phyloP scores from a whole-genome alignment of 2,113 vertebrate species.

The Mesocricetus auratus region DNA sequence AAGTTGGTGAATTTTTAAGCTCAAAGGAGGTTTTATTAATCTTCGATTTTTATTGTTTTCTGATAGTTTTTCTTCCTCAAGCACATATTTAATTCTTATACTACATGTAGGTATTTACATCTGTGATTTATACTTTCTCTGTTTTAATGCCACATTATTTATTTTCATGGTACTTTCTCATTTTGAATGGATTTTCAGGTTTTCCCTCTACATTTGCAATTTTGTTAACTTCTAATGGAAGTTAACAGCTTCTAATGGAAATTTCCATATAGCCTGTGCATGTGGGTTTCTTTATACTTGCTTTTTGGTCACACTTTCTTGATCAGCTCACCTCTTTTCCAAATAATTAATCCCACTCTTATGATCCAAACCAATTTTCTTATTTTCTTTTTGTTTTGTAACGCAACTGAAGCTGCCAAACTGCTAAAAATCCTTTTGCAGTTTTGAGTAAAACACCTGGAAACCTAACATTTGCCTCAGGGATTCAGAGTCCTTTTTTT shows the following conservation, averaged over 20 bases:
- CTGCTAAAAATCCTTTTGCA: background rate
- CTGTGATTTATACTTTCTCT: background rate
- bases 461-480: background rate
- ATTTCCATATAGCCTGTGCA: background rate
- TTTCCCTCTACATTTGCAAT: background rate
- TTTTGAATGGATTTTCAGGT: background rate
- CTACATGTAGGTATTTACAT: background rate
- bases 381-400: constrained; percentile 15
- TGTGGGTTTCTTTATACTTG: background rate
- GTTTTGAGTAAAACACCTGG: background rate
- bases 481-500: background rate
- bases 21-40: background rate
- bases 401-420: background rate
- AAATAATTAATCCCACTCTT: background rate
- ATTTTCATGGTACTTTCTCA: background rate
- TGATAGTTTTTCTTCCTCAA: background rate
- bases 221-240: background rate
- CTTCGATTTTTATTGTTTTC: constrained; percentile 41
- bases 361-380: background rate
- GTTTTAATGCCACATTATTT: background rate
- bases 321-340: background rate
- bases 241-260: background rate
- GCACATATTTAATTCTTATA: constrained; percentile 13
- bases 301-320: background rate
- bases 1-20: background rate